Base-by-base conservation (phyloP, 2,888 invertebrate genomes). In the Marasmarcha lunaedactyla region DNA sequence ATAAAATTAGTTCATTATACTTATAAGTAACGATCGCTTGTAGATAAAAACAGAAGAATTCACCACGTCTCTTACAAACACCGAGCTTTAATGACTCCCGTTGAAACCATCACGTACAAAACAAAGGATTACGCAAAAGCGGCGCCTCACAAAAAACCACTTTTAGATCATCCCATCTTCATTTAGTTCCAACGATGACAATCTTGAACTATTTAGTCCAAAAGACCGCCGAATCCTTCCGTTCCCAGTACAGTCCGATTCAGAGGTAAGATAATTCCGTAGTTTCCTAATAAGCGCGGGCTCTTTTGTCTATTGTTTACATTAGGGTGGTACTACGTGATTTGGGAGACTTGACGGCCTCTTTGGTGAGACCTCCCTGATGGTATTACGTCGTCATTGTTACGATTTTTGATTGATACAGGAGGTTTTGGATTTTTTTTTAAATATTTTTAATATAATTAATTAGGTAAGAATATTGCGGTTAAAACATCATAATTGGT, bases 221-320 rank as follows among this genome's bases (percentile, higher is more conserved):
- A 72, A 71, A 59, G 59, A 13, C 56, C 52, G 59, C 52, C 57
- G 54, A 57, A 61, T 54, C 54, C 34, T 35, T 40, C 26, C 33
- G 35, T 66, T 64, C 61, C 53, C 42, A 51, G 61, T 62, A 61
- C 41, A 42, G 47, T 52, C 9, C 15, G 33, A 38, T 27, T 11
- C 35, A 11, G 30, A 14, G n/a, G 30, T 14, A 37, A 37, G 72
- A 77, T 77, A 59, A 55, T 61, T 54, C 14, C 34, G 72, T 73
- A 74, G 53, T 50, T 59, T 57, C 60, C 68, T 78, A 76, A 74
- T 73, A 74, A 65, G 62, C 51, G 40, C 54, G 74, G 81, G 78
- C 54, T 46, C 59, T 71, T 83, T 83, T 81, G 79, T 72, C 81
- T 63, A 83, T 83, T 83, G 83, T 79, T 78, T 83, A 78, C 79